These are phyloP conservation scores for Pseudomyrmex dendroicus DNA, from an alignment of 1,140 invertebrate species.

Conservation along the genomic window DNA sequence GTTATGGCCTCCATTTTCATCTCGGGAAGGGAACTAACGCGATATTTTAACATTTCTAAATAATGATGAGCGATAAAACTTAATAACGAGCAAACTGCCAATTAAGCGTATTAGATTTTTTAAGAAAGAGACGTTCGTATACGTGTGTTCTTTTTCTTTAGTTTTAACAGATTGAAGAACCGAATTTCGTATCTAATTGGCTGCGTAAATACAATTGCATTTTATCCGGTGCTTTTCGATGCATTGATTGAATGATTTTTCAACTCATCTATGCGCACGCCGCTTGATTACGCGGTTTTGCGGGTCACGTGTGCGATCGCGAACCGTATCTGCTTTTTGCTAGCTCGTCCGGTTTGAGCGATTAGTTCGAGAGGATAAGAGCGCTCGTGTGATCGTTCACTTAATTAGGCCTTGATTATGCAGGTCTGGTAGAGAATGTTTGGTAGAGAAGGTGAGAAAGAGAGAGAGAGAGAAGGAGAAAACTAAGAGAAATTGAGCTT, in stretches of 20 bases:
- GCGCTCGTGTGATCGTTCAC: conserved; percentile 65
- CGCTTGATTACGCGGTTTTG: conserved; percentile 61
- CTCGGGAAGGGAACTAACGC: background rate
- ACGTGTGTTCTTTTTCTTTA: background rate
- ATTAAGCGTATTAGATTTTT: background rate
- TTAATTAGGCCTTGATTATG: conserved; percentile 74
- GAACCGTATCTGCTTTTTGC: conserved; percentile 63
- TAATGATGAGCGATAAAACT: background rate
- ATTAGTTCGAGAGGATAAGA: conserved; percentile 63
- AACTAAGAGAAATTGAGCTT: conserved; percentile 18
- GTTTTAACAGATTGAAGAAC: background rate
- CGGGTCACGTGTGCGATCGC: conserved; percentile 58
- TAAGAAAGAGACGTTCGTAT: background rate
- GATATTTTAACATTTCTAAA: background rate
- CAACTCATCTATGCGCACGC: conserved; percentile 6
- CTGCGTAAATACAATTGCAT: background rate
- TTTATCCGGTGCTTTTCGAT: background rate
- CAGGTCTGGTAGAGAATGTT: conserved; percentile 63
- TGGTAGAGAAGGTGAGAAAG: background rate
- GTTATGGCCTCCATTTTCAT: background rate
- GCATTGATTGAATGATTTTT: background rate
- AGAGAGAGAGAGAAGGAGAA: conserved; percentile 8
- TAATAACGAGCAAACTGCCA: background rate
- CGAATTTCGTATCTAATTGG: background rate
- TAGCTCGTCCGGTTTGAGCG: conserved; percentile 26